phyloP scores from a whole-genome alignment of 2,888 invertebrate species.

The Tuberolachnus salignus region DNA sequence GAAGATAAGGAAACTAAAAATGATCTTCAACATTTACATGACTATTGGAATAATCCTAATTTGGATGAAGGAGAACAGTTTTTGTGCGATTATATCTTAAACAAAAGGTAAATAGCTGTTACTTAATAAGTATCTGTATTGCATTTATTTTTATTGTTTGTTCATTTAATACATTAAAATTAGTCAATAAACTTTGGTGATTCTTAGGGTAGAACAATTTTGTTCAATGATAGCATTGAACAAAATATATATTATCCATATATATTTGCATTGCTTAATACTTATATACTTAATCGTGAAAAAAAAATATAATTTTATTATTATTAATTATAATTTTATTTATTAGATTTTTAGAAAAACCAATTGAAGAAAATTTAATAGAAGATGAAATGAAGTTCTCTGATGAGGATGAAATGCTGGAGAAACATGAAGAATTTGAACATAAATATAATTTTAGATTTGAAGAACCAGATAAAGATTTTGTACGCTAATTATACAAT shows the following conservation, averaged over 20 bases:
- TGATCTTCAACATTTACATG: slow-evolving; percentile 76
- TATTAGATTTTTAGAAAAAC: slow-evolving; percentile 64
- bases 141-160: not conserved
- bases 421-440: slow-evolving; percentile 89
- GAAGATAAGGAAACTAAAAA: slow-evolving; percentile 68
- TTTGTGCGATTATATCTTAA: slow-evolving; percentile 88
- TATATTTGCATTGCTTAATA: too few relatives aligned
- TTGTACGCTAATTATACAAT: slow-evolving; percentile 56
- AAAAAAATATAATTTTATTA: too few relatives aligned
- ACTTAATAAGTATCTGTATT: not conserved
- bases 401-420: slow-evolving; percentile 84
- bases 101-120: slow-evolving; percentile 70
- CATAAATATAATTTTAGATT: slow-evolving; percentile 94
- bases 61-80: slow-evolving; percentile 86
- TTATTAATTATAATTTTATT: slow-evolving; percentile 52
- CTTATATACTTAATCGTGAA: too few relatives aligned
- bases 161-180: too few relatives aligned
- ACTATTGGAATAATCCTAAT: slow-evolving; percentile 83
- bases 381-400: slow-evolving; percentile 68
- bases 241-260: too few relatives aligned
- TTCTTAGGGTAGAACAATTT: too few relatives aligned
- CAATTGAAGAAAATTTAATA: slow-evolving; percentile 65
- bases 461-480: slow-evolving; percentile 73
- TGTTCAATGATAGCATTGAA: too few relatives aligned
- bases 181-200: too few relatives aligned